Evolutionary conservation across 2,888 invertebrate genomes (phyloP), one percentile per base, ranked within the genome.

Genomic region (Platycheirus albimanus): DNA sequence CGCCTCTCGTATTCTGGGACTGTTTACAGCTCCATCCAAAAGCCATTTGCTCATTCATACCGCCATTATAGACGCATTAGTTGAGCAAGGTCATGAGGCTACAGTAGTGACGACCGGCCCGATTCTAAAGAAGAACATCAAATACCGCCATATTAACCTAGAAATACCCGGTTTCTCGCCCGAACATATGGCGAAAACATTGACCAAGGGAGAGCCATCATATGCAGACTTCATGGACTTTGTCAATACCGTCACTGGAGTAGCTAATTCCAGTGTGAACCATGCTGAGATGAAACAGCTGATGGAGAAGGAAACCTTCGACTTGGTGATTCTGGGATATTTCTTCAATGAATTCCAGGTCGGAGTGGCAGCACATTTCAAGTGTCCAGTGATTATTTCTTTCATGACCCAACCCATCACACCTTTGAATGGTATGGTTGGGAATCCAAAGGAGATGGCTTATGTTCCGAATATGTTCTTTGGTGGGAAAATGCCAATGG

Each of bases 21-120:
- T 90, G 2, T 90, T 88, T 52, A 86, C 88, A 30, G 85, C 87
- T 0, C 87, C 87, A 3, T 87, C 88, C 3, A 88, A 88, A 5
- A 89, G 90, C 0, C 90, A 90, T 84, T 54, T 89, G 15, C 84
- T 89, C 54, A 86, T 90, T 30, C 89, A 89, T 33, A 87, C 86
- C 69, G 86, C 88, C 1, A 75, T 90, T 19, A 87, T 88, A 61
- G 86, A 87, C 24, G 84, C 87, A 0, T 72, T 90, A 28, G 88
- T 88, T 0, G 86, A 88, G 36, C 80, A 76, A 1, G 90, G 90
- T 2, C 90, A 90, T 66, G 86, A 90, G 17, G 86, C 90, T 0
- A 90, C 90, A 0, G 84, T 89, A 2, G 77, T 90, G 2, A 69
- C 87, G 0, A 86, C 85, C 1, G 67, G 85, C 2, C 87, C 87